Evolutionary conservation across 2,888 invertebrate genomes (phyloP).

Genomic region (Ophraella communa): DNA sequence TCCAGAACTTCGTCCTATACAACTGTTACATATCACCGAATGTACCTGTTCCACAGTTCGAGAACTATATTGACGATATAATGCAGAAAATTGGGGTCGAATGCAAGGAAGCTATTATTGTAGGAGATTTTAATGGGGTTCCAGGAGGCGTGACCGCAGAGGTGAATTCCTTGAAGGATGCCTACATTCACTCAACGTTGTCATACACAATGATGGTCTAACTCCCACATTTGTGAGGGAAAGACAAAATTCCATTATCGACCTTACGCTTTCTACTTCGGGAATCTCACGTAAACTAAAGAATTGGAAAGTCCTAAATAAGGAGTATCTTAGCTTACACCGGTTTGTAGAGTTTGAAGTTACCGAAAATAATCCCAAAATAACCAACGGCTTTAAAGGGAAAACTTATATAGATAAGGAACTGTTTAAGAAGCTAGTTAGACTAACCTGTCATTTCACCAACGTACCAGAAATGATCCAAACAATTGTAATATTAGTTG

Average conservation of each 20-base stretch:
- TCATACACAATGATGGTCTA: neutral
- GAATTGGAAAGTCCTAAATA: neutral
- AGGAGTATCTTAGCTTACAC: constrained; percentile 4
- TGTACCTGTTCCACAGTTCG: neutral
- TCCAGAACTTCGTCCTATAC: neutral
- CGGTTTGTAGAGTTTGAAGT: neutral
- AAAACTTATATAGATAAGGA: neutral
- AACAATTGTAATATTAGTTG: no score
- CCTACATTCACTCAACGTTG: neutral
- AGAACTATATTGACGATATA: neutral
- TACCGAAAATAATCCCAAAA: neutral
- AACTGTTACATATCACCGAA: constrained; percentile 9
- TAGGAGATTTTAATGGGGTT: constrained; percentile 18
- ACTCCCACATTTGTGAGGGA: constrained; percentile 11
- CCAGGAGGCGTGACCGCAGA: neutral
- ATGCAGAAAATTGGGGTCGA: neutral
- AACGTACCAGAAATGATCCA: neutral
- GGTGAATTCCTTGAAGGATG: constrained; percentile 1
- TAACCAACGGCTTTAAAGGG: neutral
- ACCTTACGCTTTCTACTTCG: neutral
- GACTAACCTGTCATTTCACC: neutral
- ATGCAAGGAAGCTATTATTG: neutral
- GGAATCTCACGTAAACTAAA: neutral
- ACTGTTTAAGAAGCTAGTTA: neutral
- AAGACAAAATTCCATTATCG: constrained; percentile 7